A percentile compares a stretch with the other conserved stretches of the same genome.
These are phyloP conservation scores for Ctenicera cuprea DNA, from an alignment of 2,888 invertebrate species.

Conservation along the genomic window DNA sequence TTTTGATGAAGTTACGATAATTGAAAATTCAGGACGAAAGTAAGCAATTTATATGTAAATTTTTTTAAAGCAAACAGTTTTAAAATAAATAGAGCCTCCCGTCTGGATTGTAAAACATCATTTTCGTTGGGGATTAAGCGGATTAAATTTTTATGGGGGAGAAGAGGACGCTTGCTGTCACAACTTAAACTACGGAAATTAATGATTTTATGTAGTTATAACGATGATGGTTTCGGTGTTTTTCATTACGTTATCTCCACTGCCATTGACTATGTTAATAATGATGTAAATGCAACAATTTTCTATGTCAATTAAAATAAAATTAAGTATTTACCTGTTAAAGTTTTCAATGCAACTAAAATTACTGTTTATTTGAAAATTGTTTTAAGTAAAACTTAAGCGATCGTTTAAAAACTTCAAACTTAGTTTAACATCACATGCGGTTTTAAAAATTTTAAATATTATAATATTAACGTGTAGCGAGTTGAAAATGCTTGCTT, in stretches of 20 bases:
- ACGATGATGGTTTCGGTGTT: neutral
- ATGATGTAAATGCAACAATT: too few relatives aligned
- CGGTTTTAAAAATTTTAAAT: too few relatives aligned
- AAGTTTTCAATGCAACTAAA: too few relatives aligned
- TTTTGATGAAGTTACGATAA: conserved; percentile 17
- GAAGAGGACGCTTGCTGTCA: neutral
- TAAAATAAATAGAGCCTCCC: conserved; percentile 32
- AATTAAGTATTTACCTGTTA: too few relatives aligned
- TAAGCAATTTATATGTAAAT: conserved; percentile 55
- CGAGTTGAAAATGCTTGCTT: too few relatives aligned
- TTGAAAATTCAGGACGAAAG: conserved; percentile 30
- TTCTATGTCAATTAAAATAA: too few relatives aligned
- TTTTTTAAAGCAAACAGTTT: conserved; percentile 40
- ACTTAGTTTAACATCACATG: too few relatives aligned
- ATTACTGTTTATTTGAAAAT: too few relatives aligned
- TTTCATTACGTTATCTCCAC: neutral
- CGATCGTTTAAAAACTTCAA: too few relatives aligned
- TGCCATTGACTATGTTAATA: too few relatives aligned
- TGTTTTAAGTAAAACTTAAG: too few relatives aligned
- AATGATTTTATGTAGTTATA: neutral
- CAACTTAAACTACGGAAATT: neutral
- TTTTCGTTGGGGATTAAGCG: conserved; percentile 25
- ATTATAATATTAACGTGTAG: too few relatives aligned
- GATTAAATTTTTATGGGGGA: conserved; percentile 23
- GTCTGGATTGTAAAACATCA: conserved; percentile 33